Evolutionary conservation across 2,797 vertebrate genomes (phyloP).

Genomic region (Schizopygopsis malacanthus): DNA sequence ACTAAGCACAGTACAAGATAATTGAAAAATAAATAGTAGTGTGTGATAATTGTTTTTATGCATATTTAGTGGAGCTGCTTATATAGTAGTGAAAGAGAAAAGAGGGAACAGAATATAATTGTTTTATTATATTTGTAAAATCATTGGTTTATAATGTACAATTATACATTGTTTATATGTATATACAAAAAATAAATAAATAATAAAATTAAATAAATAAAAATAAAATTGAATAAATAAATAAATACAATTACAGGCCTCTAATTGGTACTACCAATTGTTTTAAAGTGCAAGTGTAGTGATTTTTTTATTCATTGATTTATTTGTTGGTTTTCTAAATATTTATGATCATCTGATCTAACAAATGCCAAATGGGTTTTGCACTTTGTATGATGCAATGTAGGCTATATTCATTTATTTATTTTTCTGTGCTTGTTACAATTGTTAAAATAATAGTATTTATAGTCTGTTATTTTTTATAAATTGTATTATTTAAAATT

Average conservation of each 20-base stretch:
- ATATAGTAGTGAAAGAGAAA: background rate
- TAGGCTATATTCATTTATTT: background rate
- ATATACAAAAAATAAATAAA: too few relatives aligned
- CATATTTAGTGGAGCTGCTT: background rate
- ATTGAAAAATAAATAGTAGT: background rate
- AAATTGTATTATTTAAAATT: background rate
- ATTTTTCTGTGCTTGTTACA: background rate
- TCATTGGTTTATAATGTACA: background rate
- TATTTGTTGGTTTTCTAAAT: background rate
- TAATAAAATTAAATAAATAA: too few relatives aligned
- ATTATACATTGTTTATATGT: too few relatives aligned
- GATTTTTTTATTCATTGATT: background rate
- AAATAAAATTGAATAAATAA: too few relatives aligned
- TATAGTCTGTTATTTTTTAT: background rate
- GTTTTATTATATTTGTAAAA: background rate
- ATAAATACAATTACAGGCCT: too few relatives aligned
- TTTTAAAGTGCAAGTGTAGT: background rate
- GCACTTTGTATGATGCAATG: background rate
- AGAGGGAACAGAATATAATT: background rate
- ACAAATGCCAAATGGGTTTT: background rate
- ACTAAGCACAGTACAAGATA: background rate
- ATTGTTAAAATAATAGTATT: background rate
- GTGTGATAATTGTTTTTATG: background rate
- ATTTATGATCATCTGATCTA: background rate
- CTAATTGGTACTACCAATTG: background rate